Percentiles rank a stretch among this genome's conserved stretches.
Evolutionary conservation across 2,888 invertebrate species (phyloP).

Genomic region (Sturmia bella): DNA sequence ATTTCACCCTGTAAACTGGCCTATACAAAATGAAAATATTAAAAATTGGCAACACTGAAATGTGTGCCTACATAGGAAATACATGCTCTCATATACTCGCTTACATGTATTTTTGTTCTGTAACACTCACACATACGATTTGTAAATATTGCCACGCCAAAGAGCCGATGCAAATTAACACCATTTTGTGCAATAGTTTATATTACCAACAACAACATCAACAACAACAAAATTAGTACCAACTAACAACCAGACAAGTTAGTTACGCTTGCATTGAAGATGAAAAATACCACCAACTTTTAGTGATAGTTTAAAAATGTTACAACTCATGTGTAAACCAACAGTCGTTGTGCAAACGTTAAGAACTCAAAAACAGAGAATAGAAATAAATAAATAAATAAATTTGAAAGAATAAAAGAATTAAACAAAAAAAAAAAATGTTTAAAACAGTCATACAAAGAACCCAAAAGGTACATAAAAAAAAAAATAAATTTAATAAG

Average conservation of each 20-base stretch:
- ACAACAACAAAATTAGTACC: slow-evolving; percentile 4
- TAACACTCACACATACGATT: background rate
- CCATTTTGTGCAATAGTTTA: slow-evolving; percentile 47
- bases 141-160: slow-evolving; percentile 15
- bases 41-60: slow-evolving; percentile 26
- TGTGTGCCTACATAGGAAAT: background rate
- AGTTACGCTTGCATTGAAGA: slow-evolving; percentile 12
- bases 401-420: slow-evolving; percentile 3
- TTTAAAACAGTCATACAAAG: slow-evolving; percentile 41
- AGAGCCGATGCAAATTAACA: slow-evolving; percentile 38
- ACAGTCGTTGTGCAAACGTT: slow-evolving; percentile 32
- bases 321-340: slow-evolving; percentile 1
- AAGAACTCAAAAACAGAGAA: slow-evolving; percentile 44
- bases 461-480: slow-evolving; percentile 34
- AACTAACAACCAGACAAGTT: slow-evolving; percentile 3
- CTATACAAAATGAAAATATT: no score
- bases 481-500: slow-evolving; percentile 8
- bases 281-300: slow-evolving; percentile 22
- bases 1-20: no score
- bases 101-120: no score
- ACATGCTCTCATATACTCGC: background rate
- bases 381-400: background rate
- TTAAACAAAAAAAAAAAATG: slow-evolving; percentile 40
- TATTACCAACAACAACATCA: slow-evolving; percentile 21
- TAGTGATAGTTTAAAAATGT: background rate